Evolutionary conservation across 2,888 invertebrate species (phyloP), one percentile per base, ranked within the genome.

Genomic region (Lasiommata megera): DNA sequence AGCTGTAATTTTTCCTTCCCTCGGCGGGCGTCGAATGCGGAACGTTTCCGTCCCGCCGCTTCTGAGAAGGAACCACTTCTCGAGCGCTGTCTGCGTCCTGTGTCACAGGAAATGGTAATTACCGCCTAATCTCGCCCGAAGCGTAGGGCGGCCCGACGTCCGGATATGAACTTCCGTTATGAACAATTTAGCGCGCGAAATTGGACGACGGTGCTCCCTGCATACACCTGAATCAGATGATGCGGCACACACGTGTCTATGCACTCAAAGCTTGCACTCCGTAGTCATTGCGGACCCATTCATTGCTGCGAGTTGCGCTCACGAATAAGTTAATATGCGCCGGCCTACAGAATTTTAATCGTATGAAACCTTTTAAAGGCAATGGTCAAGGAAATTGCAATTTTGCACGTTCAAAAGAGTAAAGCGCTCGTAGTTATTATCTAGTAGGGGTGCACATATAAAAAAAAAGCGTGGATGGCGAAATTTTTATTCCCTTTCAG

Each of bases 91-190:
- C 85, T 82, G 75, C 88, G 79, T 87, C 87, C 86, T 83, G 82
- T 83, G 84, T 77, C 76, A 79, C 82, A 76, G 92, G 92, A 92
- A 91, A 91, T 90, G 83, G 89, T 92, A 91, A 92, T 92, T 92
- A 92, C 91, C 90, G 91, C 84, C 89, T 91, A 92, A 92, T 92
- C 91, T 91, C 86, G 85, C 86, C 82, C 73, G 84, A 76, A 89
- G 89, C 89, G 88, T 77, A 79, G 84, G 79, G 79, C 83, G 84
- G 83, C 86, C 77, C 83, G 86, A 73, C 87, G 86, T 87, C 94
- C 95, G 95, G 95, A 95, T 95, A 95, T 95, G 95, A 95, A 94
- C 93, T 94, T 94, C 94, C 95, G 95, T 94, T 94, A 93, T 94
- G 94, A 94, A 95, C 94, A 94, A 94, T 95, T 95, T 94, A 93